Evolutionary conservation across 2,888 invertebrate species (phyloP), one percentile per base, ranked within the genome.

Genomic region (Hybos culiciformis): DNA sequence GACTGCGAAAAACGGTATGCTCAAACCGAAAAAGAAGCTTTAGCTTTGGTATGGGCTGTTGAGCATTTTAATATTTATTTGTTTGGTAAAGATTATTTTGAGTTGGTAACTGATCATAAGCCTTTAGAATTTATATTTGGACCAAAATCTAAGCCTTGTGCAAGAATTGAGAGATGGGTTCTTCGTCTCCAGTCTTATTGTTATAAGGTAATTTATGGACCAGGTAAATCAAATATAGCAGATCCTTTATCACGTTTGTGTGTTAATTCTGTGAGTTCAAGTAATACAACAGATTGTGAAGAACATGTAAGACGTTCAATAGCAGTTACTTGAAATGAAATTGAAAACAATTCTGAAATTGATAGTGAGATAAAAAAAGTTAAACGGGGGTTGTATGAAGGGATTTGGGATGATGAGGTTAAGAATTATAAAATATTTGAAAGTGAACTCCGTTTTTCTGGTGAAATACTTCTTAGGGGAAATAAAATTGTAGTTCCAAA

Each of bases 61-160:
- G n/a, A n/a, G n/a, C 53, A 55, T 41, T 69, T 68, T 48, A 55
- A 63, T 41, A 51, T 55, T 17, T 68, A 60, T 45, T 33, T 68
- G 4, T 58, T 50, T 47, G 68, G 68, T 2, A 50, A 58, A 12
- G 50, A n/a, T n/a, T n/a, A 54, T n/a, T 70, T 70, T 48, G 58
- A 56, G 2, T 48, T 58, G 19, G 33, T 49, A n/a, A 47, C 44
- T 8, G 48, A 48, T 40, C 48, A 49, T 34, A 50, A 51, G 24
- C 60, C 67, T 1, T 46, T 68, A 8, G 55, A 58, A 40, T 47
- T 46, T 2, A 47, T 57, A 21, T 57, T 59, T 42, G 44, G 49
- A 1, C 46, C 51, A 15, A 51, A 42, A 40, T 51, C 52, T 4
- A 52, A 48, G 42, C 50, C 54, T 11, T 53, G 53, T 43, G 53